Base-by-base conservation (phyloP, 2,797 vertebrate genomes). In the Hydrophis major region DNA sequence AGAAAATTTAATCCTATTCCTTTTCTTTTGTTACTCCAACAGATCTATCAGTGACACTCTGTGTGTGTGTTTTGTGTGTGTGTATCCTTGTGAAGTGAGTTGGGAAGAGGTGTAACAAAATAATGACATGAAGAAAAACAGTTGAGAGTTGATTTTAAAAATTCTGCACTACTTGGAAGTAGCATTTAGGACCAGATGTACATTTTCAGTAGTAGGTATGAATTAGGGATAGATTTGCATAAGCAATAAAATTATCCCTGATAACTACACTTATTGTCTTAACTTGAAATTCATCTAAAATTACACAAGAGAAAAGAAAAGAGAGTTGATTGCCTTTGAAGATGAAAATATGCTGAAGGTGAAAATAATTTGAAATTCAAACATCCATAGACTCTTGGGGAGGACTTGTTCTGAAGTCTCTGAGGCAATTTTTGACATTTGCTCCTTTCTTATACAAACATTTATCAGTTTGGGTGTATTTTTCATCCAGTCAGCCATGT, bases 331-430 rank as follows among this genome's bases (percentile, higher is more conserved):
- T 89, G 42, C 47, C 22, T 95, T 95, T 74, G 63, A 13, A n/a
- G 94, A 42, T 89, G 55, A 86, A 91, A 95, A 55, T 5, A 12
- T 66, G 78, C 0, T 89, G 55, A 86, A 89, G 6, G 47, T 1
- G 60, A 92, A 90, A 92, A 87, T 93, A 0, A 37, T 92, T 92
- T 93, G 53, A 94, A 94, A 93, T 59, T 0, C 50, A 63, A 59
- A 91, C 86, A 78, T 25, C 37, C 59, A 92, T 61, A 59, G 53
- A 60, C 28, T 91, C 22, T 93, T 59, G 22, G 16, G 89, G 0
- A 93, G 28, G 57, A 37, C 56, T 93, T 93, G n/a, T 0, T 2
- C 95, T 91, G 92, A 74, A 94, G 83, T 93, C n/a, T 87, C 91
- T 11, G 90, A 47, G 94, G 32, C 0, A 92, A 16, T 63, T 69